Base-by-base conservation (phyloP, 1,140 invertebrate genomes). In the Papilio aristodemus region DNA sequence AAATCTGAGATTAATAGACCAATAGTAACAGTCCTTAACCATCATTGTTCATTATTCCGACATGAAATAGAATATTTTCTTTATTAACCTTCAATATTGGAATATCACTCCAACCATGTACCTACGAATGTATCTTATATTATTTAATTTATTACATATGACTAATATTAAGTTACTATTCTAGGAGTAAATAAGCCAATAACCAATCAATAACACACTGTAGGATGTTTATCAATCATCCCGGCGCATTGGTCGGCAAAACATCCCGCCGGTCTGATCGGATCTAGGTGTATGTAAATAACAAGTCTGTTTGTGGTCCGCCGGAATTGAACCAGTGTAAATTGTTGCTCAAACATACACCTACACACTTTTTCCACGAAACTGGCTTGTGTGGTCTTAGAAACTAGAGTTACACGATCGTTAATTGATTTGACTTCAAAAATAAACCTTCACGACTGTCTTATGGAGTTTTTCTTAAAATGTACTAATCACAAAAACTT, bases 241-340 rank as follows among this genome's bases (percentile, higher is more conserved):
- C 41, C 41, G n/a, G 41, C 14, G 17, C 41, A 43, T 43, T 43
- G 41, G 41, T 43, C 14, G 41, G 41, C 41, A 43, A 19, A 43
- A 43, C 41, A 43, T 43, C 41, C 41, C 41, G 41, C n/a, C 41
- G 41, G 14, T 8, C n/a, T 43, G 14, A 43, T 43, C 41, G 41
- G 4, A n/a, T 43, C 14, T 43, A 43, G 41, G 41, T 17, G 41
- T 13, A 13, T 32, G 39, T 43, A 19, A 17, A 43, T 17, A 43
- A 4, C 14, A 39, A 32, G 27, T 32, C 27, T 32, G 27, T 32
- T 32, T 32, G 27, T 32, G n/a, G 41, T 2, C n/a, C 41, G 41
- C 17, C 41, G 14, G n/a, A 43, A 19, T 43, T 43, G 14, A 7
- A 43, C n/a, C n/a, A 17, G 5, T 17, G 41, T 43, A 17, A 43